Evolutionary conservation across 2,113 vertebrate genomes (phyloP).

Genomic region (Perca flavescens): DNA sequence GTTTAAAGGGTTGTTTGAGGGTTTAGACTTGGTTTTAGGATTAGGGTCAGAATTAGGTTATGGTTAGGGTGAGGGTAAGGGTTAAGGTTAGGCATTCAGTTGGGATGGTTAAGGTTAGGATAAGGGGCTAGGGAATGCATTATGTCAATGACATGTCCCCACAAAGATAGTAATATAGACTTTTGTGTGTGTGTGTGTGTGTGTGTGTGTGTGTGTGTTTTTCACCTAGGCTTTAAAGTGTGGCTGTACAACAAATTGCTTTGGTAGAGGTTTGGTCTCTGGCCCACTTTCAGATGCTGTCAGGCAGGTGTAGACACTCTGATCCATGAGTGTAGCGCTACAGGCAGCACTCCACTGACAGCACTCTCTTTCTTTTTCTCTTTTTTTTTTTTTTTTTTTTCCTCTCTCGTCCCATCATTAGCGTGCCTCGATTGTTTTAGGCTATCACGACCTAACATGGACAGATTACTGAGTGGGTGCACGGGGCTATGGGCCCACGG

Average conservation of each 20-base stretch:
- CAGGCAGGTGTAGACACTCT: slow-evolving; percentile 61
- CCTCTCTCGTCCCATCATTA: slow-evolving; percentile 2
- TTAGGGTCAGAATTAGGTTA: too few relatives aligned
- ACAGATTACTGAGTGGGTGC: background rate
- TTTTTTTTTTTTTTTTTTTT: background rate
- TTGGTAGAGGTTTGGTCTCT: slow-evolving; percentile 48
- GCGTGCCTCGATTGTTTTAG: slow-evolving; percentile 16
- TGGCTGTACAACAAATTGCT: slow-evolving; percentile 25
- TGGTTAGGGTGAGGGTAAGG: too few relatives aligned
- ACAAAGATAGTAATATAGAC: too few relatives aligned
- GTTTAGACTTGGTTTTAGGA: too few relatives aligned
- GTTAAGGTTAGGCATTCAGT: too few relatives aligned
- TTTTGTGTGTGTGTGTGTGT: background rate
- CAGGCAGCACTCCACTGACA: slow-evolving; percentile 13
- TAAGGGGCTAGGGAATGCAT: too few relatives aligned
- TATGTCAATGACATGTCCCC: too few relatives aligned
- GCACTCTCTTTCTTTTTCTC: background rate
- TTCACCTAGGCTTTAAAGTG: slow-evolving; percentile 12
- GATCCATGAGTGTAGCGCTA: slow-evolving; percentile 39
- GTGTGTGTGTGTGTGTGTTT: background rate
- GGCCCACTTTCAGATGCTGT: slow-evolving; percentile 42
- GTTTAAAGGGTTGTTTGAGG: too few relatives aligned
- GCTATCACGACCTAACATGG: background rate
- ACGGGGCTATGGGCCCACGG: background rate
- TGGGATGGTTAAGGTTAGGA: too few relatives aligned